phyloP scores from a whole-genome alignment of 1,140 invertebrate genomes.

The Bombus difficillimus region DNA sequence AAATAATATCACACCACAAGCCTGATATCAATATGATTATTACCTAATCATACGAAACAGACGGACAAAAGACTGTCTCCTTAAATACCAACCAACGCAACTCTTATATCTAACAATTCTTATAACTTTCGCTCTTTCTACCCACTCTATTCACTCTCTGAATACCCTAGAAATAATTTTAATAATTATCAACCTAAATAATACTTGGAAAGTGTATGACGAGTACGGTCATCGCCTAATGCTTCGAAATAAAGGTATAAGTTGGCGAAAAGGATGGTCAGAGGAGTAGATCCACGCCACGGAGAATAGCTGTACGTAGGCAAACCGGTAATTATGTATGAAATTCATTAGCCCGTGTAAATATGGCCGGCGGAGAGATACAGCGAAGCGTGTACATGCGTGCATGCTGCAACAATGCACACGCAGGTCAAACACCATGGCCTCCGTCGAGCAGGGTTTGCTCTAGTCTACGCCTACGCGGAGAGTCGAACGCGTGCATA shows the following conservation, averaged over 20 bases:
- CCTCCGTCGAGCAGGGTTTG: slow-evolving; percentile 2
- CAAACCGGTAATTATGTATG: slow-evolving; percentile 68
- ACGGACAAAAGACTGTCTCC: no score
- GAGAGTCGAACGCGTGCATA: slow-evolving; percentile 30
- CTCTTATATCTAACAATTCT: no score
- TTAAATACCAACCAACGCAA: no score
- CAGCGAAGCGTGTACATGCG: not conserved
- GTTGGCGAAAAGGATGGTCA: not conserved
- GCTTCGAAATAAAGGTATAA: not conserved
- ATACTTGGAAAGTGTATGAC: no score
- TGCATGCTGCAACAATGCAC: slow-evolving; percentile 34
- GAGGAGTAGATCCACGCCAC: not conserved
- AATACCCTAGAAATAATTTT: not conserved
- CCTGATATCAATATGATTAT: not conserved
- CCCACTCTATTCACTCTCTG: no score
- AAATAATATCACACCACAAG: not conserved
- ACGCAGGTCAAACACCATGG: slow-evolving; percentile 38
- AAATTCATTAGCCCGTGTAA: slow-evolving; percentile 77
- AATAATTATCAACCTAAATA: not conserved
- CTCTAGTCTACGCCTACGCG: not conserved
- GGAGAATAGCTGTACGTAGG: not conserved
- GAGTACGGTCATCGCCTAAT: no score
- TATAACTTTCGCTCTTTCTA: no score
- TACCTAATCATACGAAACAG: not conserved
- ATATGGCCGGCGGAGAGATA: slow-evolving; percentile 55